phyloP scores from a whole-genome alignment of 2,797 vertebrate species.

The Rhyacichthys aspro region DNA sequence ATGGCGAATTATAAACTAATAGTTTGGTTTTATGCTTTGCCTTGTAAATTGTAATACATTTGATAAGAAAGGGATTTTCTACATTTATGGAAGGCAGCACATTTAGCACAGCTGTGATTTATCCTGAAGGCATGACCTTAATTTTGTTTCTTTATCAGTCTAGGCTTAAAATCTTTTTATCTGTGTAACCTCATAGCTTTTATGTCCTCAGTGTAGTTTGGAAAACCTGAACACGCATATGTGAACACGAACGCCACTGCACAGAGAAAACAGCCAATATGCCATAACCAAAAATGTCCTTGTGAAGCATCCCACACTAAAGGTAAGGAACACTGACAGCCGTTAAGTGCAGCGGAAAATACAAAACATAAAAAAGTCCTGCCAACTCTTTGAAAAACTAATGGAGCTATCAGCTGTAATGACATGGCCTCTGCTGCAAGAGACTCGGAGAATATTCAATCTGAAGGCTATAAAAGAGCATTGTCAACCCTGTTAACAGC shows the following conservation, averaged over 20 bases:
- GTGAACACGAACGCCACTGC: conserved; percentile 5
- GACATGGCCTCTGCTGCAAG: conserved; percentile 68
- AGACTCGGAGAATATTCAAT: conserved; percentile 79
- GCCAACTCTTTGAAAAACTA: conserved; percentile 72
- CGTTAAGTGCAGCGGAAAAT: conserved; percentile 61
- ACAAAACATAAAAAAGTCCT: conserved; percentile 65
- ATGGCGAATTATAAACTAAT: too few relatives aligned
- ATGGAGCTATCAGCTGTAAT: conserved; percentile 79
- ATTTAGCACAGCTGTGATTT: not conserved
- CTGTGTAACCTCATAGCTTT: conserved; percentile 27
- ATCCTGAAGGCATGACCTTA: not conserved
- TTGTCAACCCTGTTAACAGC: conserved; percentile 83
- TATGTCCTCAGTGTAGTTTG: conserved; percentile 4
- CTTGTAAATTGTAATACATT: not conserved
- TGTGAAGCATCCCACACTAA: conserved; percentile 39
- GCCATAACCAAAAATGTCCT: conserved; percentile 40
- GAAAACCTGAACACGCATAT: conserved; percentile 3
- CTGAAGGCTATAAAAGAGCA: conserved; percentile 82
- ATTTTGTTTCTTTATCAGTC: not conserved
- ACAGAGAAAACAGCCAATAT: not conserved
- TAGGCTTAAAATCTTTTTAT: conserved; percentile 8
- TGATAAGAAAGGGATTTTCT: not conserved
- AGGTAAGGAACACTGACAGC: conserved; percentile 52
- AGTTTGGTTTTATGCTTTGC: too few relatives aligned
- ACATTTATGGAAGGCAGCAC: conserved; percentile 5